These are phyloP conservation scores for Ophraella communa DNA, from an alignment of 2,888 invertebrate genomes.

Conservation along the genomic window DNA sequence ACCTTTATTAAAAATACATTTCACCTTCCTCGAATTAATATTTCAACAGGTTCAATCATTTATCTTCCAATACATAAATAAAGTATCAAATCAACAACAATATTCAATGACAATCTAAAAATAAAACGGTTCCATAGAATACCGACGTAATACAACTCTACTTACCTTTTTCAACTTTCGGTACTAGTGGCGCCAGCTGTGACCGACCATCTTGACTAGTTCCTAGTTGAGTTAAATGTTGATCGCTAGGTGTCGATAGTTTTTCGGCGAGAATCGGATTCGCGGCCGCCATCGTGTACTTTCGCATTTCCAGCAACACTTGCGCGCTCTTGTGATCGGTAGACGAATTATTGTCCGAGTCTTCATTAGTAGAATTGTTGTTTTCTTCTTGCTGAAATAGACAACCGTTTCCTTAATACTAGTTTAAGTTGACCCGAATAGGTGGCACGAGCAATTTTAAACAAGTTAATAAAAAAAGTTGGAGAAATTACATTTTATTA, in stretches of 20 bases:
- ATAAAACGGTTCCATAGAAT: not conserved
- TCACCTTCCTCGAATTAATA: not conserved
- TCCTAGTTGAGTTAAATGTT: constrained; percentile 42
- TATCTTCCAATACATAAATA: not conserved
- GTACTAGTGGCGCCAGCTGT: constrained; percentile 58
- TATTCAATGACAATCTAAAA: not conserved
- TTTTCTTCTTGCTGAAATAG: constrained; percentile 62
- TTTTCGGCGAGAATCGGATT: constrained; percentile 88
- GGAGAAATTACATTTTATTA: no score
- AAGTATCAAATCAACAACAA: not conserved
- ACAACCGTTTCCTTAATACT: not conserved
- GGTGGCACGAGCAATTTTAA: constrained; percentile 10
- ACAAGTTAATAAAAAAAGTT: no score
- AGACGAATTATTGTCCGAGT: constrained; percentile 46
- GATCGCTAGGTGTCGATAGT: constrained; percentile 65
- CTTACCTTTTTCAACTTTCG: constrained; percentile 60
- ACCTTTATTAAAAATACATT: not conserved
- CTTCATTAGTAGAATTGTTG: constrained; percentile 56
- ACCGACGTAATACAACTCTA: constrained; percentile 3
- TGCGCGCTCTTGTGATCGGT: constrained; percentile 53
- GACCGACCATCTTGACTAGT: constrained; percentile 30
- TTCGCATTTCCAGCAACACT: constrained; percentile 54
- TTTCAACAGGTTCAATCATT: not conserved
- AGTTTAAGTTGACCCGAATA: not conserved
- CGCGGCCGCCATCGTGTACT: constrained; percentile 81